Evolutionary conservation across 2,797 vertebrate species (phyloP).

Genomic region (Cyclopterus lumpus): DNA sequence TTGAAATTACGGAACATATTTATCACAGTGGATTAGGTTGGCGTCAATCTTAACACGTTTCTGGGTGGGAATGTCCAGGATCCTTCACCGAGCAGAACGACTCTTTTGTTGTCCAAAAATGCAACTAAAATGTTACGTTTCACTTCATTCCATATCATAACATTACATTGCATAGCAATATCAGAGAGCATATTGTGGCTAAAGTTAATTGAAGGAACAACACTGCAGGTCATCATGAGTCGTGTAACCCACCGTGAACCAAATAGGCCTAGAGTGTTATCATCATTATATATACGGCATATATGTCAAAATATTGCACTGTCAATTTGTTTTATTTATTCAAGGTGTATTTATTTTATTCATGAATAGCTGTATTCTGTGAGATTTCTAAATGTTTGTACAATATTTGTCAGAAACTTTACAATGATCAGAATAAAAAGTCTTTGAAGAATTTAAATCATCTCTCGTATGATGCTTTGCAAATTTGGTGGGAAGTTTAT

Average conservation of each 20-base stretch:
- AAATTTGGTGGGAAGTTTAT: background rate
- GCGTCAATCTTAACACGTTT: too few species aligned
- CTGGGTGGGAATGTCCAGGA: too few species aligned
- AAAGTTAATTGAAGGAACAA: slow-evolving; percentile 16
- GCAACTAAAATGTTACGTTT: too few species aligned
- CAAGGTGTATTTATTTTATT: background rate
- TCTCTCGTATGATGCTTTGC: slow-evolving; percentile 16
- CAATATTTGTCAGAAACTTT: slow-evolving; percentile 2
- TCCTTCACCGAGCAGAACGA: too few species aligned
- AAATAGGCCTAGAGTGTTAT: background rate
- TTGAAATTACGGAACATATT: background rate
- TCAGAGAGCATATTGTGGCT: too few species aligned
- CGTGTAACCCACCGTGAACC: background rate
- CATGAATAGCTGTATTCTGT: too few species aligned
- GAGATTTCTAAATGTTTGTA: background rate
- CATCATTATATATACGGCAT: background rate
- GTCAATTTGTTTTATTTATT: background rate
- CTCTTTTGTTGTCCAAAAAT: too few species aligned
- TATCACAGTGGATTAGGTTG: background rate
- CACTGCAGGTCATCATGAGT: background rate
- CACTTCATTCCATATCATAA: too few species aligned
- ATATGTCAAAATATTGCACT: background rate
- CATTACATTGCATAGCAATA: too few species aligned
- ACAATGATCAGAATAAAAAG: slow-evolving; percentile 35
- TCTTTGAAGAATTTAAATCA: background rate